phyloP scores from a whole-genome alignment of 2,113 vertebrate species.

The Barbus barbus region DNA sequence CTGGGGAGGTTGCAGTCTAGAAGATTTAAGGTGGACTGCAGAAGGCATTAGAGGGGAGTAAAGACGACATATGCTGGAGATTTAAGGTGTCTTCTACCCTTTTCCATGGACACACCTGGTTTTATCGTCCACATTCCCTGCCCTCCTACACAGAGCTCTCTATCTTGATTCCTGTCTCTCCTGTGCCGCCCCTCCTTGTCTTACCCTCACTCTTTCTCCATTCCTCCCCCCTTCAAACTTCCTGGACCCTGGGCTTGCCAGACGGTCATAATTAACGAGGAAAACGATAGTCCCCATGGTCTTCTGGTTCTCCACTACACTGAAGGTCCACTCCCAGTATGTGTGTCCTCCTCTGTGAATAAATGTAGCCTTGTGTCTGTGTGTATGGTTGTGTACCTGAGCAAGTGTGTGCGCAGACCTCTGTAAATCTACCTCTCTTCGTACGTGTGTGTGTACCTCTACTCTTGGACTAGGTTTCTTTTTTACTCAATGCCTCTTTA shows the following conservation, averaged over 20 bases:
- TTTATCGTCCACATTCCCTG: constrained; percentile 68
- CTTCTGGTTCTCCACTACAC: constrained; percentile 74
- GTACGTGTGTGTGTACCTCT: constrained; percentile 67
- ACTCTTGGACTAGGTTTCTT: constrained; percentile 71
- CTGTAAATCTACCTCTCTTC: constrained; percentile 40
- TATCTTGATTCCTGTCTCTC: constrained; percentile 66
- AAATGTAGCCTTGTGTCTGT: constrained; percentile 49
- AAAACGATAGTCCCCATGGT: constrained; percentile 79
- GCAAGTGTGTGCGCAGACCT: constrained; percentile 44
- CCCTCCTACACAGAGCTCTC: constrained; percentile 66
- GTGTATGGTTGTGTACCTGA: constrained; percentile 31
- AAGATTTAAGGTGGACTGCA: constrained; percentile 50
- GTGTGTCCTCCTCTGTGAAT: constrained; percentile 45
- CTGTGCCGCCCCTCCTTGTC: constrained; percentile 23
- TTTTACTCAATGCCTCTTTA: constrained; percentile 79
- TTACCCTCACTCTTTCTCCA: constrained; percentile 53
- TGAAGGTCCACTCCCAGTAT: constrained; percentile 63
- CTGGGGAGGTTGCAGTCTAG: constrained; percentile 40
- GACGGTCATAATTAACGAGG: constrained; percentile 80
- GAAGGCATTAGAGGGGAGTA: constrained; percentile 44
- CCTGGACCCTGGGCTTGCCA: constrained; percentile 77
- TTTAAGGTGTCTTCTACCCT: constrained; percentile 62
- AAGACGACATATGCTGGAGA: constrained; percentile 57
- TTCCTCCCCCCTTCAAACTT: constrained; percentile 72
- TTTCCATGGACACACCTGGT: constrained; percentile 74